Evolutionary conservation across 2,888 invertebrate genomes (phyloP).

Genomic region (Cotesia congregata): DNA sequence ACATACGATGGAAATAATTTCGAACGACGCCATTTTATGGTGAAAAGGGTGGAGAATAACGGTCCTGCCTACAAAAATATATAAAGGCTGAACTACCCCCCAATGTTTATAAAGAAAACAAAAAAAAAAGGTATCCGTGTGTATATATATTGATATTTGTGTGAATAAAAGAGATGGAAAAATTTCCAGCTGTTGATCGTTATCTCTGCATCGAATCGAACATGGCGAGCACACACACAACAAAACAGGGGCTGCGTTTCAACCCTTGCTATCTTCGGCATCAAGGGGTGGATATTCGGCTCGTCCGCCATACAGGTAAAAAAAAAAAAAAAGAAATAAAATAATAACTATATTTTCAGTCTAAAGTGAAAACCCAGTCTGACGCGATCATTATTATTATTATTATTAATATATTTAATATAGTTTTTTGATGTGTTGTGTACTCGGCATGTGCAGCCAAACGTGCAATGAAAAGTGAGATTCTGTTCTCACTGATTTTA

Average conservation of each 20-base stretch:
- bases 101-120: conserved; percentile 6
- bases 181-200: conserved; percentile 67
- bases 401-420: conserved; percentile 4
- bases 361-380: neutral
- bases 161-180: conserved; percentile 52
- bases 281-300: conserved; percentile 53
- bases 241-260: conserved; percentile 56
- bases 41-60: conserved; percentile 16
- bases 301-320: conserved; percentile 47
- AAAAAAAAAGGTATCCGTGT: conserved; percentile 7
- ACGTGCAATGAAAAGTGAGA: conserved; percentile 23
- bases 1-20: neutral
- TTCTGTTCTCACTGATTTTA: conserved; percentile 32
- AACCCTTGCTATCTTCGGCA: conserved; percentile 68
- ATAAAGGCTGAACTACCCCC: conserved; percentile 21
- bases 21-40: conserved; percentile 18
- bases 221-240: conserved; percentile 57
- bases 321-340: conserved; percentile 8
- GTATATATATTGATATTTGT: conserved; percentile 23
- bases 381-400: conserved; percentile 4
- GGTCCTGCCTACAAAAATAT: conserved; percentile 19
- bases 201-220: conserved; percentile 64
- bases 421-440: conserved; percentile 4
- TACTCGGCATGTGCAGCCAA: conserved; percentile 7
- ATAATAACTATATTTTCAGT: conserved; percentile 1